Base-by-base conservation (phyloP, 2,113 vertebrate species). In the Dipodomys ordii region DNA sequence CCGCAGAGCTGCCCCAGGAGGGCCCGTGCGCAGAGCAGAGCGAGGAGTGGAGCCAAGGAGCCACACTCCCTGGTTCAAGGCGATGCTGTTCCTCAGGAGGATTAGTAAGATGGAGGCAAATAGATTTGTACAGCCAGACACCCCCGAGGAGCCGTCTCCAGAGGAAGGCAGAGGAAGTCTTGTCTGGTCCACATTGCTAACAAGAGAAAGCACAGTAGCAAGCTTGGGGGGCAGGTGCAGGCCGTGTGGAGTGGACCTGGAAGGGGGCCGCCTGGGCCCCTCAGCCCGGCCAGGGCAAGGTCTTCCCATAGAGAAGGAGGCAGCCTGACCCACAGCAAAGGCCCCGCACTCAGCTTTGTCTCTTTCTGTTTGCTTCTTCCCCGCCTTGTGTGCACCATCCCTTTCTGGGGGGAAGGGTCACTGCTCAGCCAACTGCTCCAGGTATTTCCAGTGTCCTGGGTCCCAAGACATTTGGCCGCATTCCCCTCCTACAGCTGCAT, bases 341-440 rank as follows among this genome's bases (percentile, higher is more conserved):
- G 27, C 16, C 0, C 30, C 0, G n/a, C 20, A 0, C 82, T 83
- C 19, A 23, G 9, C 0, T n/a, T 2, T n/a, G 1, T 25, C 71
- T 35, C 11, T 20, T 39, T 4, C 39, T 39, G 39, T 39, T 39
- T 39, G 39, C 12, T 87, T 39, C 71, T 89, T 44, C 67, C n/a
- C 78, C 18, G 13, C 27, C 6, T 7, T 11, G 64, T 27, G 20
- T 25, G n/a, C 0, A 7, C 53, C 57, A 22, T 28, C 9, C 19
- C 28, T 68, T 46, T 20, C 11, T 19, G 4, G 8, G 74, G n/a
- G 7, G 7, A 27, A 88, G 9, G 2, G 13, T 28, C 35, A 35
- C 68, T 76, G 69, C 46, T 35, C 20, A 13, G 39, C 20, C 46
- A n/a, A 8, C 28, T 23, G 28, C 10, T 32, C 67, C 76, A 7